Base-by-base conservation (phyloP, 2,797 vertebrate genomes). In the Lagothrix lagotricha region DNA sequence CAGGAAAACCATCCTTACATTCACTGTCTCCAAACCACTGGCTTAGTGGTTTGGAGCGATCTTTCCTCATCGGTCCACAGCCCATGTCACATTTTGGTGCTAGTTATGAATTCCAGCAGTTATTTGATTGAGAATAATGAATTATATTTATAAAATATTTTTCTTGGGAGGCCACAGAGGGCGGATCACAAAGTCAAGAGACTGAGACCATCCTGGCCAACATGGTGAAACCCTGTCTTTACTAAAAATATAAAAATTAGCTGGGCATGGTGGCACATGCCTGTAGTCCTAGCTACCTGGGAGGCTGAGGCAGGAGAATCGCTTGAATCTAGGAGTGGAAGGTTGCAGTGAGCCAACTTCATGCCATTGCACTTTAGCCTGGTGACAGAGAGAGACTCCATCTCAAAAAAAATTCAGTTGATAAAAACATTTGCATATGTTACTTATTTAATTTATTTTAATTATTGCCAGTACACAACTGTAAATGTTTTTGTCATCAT, bases 401-500 rank as follows among this genome's bases (percentile, higher is more conserved):
- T 22, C 52, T 54, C 52, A 54, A 54, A 54, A 22, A 54, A 50
- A 17, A 50, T 54, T 54, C 54, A 44, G 33, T 91, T 84, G 82
- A 77, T 24, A 70, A 84, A 91, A 76, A 67, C 4, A 57, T 89
- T 87, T 91, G 15, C 52, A 81, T 44, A 28, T 57, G 13, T 57
- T 93, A 48, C 58, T 75, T 50, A 87, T 57, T 91, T 88, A 89
- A 83, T 76, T 52, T 58, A 94, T 80, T 86, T 84, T 90, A 10
- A 90, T 46, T 30, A 61, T 58, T 26, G 28, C 17, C n/a, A 94
- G 3, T 5, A 81, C 0, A 91, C 4, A 87, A 39, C 33, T 28
- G 12, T 1, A 93, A 93, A 77, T 84, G 81, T 41, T 77, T 90
- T 44, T 92, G 11, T n/a, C 76, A 85, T 77, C 10, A 28, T 58